These are phyloP conservation scores for Mesochorus sp. DNA, from an alignment of 2,888 invertebrate species.

Conservation along the genomic window DNA sequence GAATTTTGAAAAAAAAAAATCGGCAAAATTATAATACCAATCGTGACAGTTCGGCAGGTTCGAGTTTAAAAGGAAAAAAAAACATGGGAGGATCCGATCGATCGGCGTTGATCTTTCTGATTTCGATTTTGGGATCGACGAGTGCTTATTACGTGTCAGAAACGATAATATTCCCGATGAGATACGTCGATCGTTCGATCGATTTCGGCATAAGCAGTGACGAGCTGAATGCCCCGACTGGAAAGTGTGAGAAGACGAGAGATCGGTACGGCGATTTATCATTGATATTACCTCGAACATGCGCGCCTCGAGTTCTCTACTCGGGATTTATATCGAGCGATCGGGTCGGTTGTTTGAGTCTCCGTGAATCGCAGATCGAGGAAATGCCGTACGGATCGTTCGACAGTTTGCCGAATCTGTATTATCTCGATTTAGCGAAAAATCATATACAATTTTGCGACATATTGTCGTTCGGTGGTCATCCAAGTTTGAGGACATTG, in stretches of 20 bases:
- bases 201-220: conserved; percentile 63
- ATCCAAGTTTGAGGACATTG: conserved; percentile 66
- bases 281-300: conserved; percentile 64
- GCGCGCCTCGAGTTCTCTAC: conserved; percentile 62
- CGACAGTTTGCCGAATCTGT: conserved; percentile 68
- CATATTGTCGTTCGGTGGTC: conserved; percentile 68
- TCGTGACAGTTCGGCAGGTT: neutral
- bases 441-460: conserved; percentile 72
- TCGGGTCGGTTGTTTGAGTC: conserved; percentile 69
- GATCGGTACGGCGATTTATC: conserved; percentile 60
- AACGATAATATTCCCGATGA: conserved; percentile 59
- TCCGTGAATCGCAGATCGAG: conserved; percentile 69
- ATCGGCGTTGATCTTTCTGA: neutral
- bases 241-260: conserved; percentile 69
- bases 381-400: conserved; percentile 67
- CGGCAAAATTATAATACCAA: neutral
- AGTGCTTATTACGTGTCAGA: neutral
- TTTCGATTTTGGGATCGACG: conserved; percentile 1
- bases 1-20: neutral
- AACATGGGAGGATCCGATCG: conserved; percentile 18
- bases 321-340: conserved; percentile 69
- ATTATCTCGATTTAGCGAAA: conserved; percentile 72
- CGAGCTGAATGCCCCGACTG: conserved; percentile 66
- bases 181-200: conserved; percentile 66
- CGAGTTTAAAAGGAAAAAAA: neutral